These are phyloP conservation scores for Karalla daura DNA, from an alignment of 2,797 vertebrate species.

Conservation along the genomic window DNA sequence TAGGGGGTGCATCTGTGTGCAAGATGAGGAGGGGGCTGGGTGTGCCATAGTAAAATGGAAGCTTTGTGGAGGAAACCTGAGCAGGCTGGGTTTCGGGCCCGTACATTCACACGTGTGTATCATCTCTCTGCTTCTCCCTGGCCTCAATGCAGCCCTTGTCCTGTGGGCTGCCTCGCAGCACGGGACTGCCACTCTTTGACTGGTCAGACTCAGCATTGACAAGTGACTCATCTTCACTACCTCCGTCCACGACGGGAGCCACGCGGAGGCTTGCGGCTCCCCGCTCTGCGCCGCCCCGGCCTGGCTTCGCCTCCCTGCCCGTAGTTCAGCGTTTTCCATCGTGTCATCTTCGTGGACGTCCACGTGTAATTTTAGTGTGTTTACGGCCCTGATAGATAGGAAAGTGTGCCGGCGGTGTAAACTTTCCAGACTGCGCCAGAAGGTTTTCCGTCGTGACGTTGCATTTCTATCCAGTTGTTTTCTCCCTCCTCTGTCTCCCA, in stretches of 20 bases:
- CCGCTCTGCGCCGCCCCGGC: background rate
- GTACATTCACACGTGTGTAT: slow-evolving; percentile 68
- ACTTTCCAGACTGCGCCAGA: slow-evolving; percentile 44
- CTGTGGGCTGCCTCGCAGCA: slow-evolving; percentile 41
- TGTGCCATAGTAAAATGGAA: slow-evolving; percentile 61
- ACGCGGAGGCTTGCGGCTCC: background rate
- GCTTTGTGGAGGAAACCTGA: slow-evolving; percentile 77
- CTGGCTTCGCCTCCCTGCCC: background rate
- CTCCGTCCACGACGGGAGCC: background rate
- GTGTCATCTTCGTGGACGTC: slow-evolving; percentile 16
- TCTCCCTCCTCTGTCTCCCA: slow-evolving; percentile 34
- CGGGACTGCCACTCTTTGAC: slow-evolving; percentile 32
- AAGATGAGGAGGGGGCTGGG: slow-evolving; percentile 59
- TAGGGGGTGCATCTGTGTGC: slow-evolving; percentile 56
- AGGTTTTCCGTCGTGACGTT: slow-evolving; percentile 36
- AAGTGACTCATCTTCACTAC: slow-evolving; percentile 9
- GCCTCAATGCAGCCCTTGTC: slow-evolving; percentile 73
- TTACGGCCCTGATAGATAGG: slow-evolving; percentile 36
- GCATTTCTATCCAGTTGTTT: slow-evolving; percentile 44
- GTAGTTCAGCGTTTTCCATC: slow-evolving; percentile 1
- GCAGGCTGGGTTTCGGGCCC: slow-evolving; percentile 61
- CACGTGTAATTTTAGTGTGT: slow-evolving; percentile 41
- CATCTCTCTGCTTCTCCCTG: slow-evolving; percentile 62
- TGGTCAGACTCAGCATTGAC: slow-evolving; percentile 33
- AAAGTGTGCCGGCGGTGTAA: slow-evolving; percentile 38